phyloP scores from a whole-genome alignment of 2,888 invertebrate genomes.

The Polyommatus icarus region DNA sequence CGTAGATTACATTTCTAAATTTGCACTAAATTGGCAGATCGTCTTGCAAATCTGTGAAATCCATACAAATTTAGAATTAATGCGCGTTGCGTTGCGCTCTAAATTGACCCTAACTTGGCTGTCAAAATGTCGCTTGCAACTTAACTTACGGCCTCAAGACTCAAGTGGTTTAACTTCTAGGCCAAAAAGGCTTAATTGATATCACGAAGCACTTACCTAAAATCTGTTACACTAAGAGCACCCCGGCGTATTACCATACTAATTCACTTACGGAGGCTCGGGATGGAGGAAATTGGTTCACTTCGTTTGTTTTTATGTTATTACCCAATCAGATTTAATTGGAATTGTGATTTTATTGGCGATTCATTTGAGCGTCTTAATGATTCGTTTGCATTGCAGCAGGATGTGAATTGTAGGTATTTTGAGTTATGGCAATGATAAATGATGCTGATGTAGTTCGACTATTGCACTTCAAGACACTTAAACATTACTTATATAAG shows the following conservation, averaged over 20 bases:
- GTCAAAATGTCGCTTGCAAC: neutral
- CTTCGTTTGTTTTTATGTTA: slow-evolving; percentile 17
- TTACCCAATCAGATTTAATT: slow-evolving; percentile 1
- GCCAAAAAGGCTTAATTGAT: slow-evolving; percentile 4
- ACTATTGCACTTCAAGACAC: no score
- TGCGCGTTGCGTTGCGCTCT: no score
- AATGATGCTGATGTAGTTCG: no score
- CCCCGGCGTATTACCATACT: slow-evolving; percentile 3
- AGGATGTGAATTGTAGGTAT: neutral
- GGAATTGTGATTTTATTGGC: neutral
- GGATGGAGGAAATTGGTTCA: neutral
- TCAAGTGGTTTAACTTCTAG: neutral
- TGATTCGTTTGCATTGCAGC: neutral
- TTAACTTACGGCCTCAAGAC: neutral
- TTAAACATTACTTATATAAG: no score
- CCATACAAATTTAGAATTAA: no score
- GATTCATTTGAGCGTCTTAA: neutral
- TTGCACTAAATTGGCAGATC: no score
- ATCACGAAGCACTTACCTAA: neutral
- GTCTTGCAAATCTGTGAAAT: no score
- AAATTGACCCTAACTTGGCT: neutral
- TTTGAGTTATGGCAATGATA: neutral
- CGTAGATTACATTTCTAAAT: no score
- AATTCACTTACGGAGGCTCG: neutral
- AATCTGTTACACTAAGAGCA: neutral